A percentile compares a stretch with the other conserved stretches of the same genome.
Evolutionary conservation across 2,888 invertebrate species (phyloP).

Genomic region (Drosophila cracens): DNA sequence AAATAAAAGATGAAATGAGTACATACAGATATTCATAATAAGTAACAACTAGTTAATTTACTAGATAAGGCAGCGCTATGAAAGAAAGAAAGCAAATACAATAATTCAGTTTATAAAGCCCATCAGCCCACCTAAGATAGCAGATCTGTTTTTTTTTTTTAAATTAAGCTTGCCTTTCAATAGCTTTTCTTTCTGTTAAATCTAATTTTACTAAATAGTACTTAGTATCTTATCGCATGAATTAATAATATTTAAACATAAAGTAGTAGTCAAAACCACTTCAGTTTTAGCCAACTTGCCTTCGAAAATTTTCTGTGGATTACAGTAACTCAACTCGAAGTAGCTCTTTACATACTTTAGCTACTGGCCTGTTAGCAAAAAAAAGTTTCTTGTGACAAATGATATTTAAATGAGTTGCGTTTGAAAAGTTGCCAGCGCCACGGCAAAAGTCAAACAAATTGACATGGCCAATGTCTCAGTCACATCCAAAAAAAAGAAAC

Average conservation of each 20-base stretch:
- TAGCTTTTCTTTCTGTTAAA: not conserved
- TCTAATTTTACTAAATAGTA: not conserved
- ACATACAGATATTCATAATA: not conserved
- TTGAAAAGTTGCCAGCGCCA: slow-evolving; percentile 66
- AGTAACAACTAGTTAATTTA: not conserved
- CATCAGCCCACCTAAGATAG: not conserved
- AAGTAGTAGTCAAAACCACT: no score
- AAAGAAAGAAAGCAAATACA: not conserved
- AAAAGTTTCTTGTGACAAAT: slow-evolving; percentile 66
- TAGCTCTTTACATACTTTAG: not conserved
- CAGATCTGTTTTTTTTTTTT: no score
- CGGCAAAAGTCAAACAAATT: slow-evolving; percentile 51
- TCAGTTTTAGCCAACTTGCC: not conserved
- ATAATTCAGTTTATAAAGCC: not conserved
- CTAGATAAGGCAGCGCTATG: not conserved
- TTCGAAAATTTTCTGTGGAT: not conserved
- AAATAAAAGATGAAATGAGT: not conserved
- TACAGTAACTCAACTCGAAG: not conserved
- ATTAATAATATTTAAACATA: not conserved
- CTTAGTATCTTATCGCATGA: not conserved
- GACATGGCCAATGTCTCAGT: slow-evolving; percentile 59
- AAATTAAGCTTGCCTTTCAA: no score
- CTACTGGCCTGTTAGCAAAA: slow-evolving; percentile 13
- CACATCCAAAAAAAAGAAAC: not conserved
- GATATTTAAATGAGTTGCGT: slow-evolving; percentile 78